phyloP scores from a whole-genome alignment of 2,797 vertebrate species.

The Pantherophis alleghaniensis region DNA sequence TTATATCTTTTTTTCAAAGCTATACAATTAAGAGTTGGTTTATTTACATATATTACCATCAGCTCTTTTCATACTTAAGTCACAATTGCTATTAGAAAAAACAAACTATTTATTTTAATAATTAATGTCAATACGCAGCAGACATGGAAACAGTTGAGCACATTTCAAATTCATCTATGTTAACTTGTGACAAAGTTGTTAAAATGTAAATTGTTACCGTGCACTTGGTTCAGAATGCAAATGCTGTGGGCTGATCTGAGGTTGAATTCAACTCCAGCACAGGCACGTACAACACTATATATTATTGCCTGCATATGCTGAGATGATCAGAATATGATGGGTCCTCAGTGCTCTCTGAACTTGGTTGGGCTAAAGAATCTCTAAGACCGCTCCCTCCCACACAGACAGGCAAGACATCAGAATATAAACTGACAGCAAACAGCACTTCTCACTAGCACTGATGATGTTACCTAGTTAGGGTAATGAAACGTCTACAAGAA shows the following conservation, averaged over 20 bases:
- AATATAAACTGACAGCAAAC: too few species aligned
- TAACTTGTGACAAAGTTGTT: neutral
- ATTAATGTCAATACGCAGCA: neutral
- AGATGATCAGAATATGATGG: neutral
- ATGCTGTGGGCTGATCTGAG: neutral
- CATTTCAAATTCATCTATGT: neutral
- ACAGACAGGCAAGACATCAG: too few species aligned
- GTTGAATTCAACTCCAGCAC: neutral
- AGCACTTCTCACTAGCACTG: too few species aligned
- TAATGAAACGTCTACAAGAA: too few species aligned
- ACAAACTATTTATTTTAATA: neutral
- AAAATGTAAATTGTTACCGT: neutral
- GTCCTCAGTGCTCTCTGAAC: too few species aligned
- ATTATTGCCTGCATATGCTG: neutral
- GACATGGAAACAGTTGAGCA: neutral
- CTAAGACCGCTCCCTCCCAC: too few species aligned
- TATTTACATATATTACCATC: neutral
- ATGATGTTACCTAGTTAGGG: too few species aligned
- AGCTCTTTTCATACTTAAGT: neutral
- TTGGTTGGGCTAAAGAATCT: too few species aligned
- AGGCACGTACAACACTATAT: neutral
- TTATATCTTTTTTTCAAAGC: neutral
- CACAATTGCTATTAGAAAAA: neutral
- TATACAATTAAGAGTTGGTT: neutral
- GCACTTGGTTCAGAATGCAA: neutral